These are phyloP conservation scores for Epizoanthus illoricatus DNA, from an alignment of 92 coral and sea anemone species.

Conservation along the genomic window DNA sequence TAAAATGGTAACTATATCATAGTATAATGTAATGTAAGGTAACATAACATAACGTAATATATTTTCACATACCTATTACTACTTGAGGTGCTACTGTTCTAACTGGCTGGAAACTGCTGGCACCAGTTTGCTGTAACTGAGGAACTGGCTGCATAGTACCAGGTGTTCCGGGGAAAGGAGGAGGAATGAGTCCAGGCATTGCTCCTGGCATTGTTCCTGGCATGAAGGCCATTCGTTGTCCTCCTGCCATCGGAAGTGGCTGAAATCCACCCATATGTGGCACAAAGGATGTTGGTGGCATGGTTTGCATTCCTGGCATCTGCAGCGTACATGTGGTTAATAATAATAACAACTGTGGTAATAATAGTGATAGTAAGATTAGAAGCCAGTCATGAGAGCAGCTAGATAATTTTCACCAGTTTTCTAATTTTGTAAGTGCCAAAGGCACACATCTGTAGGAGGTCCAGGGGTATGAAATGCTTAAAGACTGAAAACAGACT, in stretches of 20 bases:
- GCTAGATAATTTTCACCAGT: no score
- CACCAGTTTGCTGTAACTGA: conserved; percentile 13
- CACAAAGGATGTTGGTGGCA: conserved; percentile 52
- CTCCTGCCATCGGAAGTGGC: conserved; percentile 53
- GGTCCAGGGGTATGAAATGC: no score
- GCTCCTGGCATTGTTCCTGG: conserved; percentile 12
- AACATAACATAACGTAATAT: no score
- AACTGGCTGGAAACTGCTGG: conserved; percentile 50
- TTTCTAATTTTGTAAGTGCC: no score
- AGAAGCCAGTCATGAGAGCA: no score
- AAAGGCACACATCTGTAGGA: no score
- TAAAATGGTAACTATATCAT: no score
- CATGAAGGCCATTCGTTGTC: conserved; percentile 30
- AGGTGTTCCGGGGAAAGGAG: conserved; percentile 20
- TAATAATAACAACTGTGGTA: no score
- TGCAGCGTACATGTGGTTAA: not conserved
- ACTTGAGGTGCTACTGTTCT: conserved; percentile 48
- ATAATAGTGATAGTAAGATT: no score
- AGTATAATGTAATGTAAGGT: no score
- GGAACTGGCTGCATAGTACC: conserved; percentile 14
- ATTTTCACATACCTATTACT: conserved; percentile 55
- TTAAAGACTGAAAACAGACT: no score
- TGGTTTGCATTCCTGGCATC: conserved; percentile 69
- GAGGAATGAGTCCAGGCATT: conserved; percentile 22
- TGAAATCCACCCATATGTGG: conserved; percentile 42